Evolutionary conservation across 2,888 invertebrate species (phyloP).

Genomic region (Busseola fusca): DNA sequence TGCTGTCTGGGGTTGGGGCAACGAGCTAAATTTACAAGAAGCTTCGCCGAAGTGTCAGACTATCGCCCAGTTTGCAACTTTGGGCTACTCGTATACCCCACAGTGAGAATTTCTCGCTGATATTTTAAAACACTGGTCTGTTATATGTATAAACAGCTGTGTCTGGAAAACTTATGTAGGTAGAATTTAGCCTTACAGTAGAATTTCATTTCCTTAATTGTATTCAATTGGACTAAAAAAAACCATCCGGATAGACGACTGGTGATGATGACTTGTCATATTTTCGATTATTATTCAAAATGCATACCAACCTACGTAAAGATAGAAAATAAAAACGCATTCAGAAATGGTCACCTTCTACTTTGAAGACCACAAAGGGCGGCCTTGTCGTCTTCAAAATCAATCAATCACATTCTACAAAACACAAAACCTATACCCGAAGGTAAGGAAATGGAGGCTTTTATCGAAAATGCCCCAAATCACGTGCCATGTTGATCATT

Average conservation of each 20-base stretch:
- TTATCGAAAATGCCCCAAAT: neutral
- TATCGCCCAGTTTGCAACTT: constrained; percentile 67
- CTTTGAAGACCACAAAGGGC: neutral
- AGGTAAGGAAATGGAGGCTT: neutral
- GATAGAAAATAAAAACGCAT: neutral
- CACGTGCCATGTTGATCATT: constrained; percentile 8
- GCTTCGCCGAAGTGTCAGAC: constrained; percentile 66
- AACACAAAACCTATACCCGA: neutral
- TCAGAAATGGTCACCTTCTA: neutral
- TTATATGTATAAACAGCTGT: constrained; percentile 39
- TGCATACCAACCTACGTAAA: neutral
- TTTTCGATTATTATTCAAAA: neutral
- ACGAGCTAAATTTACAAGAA: constrained; percentile 69
- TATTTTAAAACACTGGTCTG: constrained; percentile 35
- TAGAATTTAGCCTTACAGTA: neutral
- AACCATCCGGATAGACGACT: no score
- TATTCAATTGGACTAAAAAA: constrained; percentile 6
- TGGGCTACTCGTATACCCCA: constrained; percentile 57
- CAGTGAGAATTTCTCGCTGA: constrained; percentile 51
- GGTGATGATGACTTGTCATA: neutral
- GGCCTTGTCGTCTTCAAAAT: constrained; percentile 1
- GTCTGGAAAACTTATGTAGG: constrained; percentile 19
- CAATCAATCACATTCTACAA: neutral
- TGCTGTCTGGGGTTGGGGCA: constrained; percentile 60
- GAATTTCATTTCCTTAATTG: neutral